Evolutionary conservation across 2,113 vertebrate species (phyloP), one percentile per base, ranked within the genome.

Genomic region (Pangasianodon hypophthalmus): DNA sequence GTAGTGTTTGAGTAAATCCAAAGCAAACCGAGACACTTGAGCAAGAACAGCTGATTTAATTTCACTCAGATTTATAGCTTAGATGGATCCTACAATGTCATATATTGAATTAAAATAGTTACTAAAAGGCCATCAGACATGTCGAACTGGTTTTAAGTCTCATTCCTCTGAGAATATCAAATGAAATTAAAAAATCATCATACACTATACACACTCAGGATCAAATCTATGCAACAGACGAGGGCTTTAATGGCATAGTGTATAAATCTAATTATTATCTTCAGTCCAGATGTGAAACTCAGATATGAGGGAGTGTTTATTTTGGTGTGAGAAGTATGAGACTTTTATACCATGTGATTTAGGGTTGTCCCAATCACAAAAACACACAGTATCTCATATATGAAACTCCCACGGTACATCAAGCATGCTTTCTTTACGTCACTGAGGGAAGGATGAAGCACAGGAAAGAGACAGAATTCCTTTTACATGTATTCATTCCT

Each of bases 1-100:
- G 91, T 83, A 86, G 86, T 84, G 64, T 90, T 89, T 80, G n/a
- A 89, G 56, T 87, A 54, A 73, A 16, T 19, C 50, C n/a, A 32
- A 67, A 84, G 24, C 48, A 29, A 29, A 75, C 13, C 0, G 67
- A 46, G 50, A 58, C 64, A 50, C 87, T 69, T 19, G 9, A 62
- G 32, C 19, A 41, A 18, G 1, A 81, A 32, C 13, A 14, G 19
- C 60, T 3, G 87, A 69, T 83, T 83, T 52, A 1, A 50, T 81
- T 54, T 37, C 19, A 32, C 24, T 19, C 16, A 32, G 32, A 32
- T 82, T 54, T 54, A 54, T 84, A 41, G 3, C 32, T 84, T 84
- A 21, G 82, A 44, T 60, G 82, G 19, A 84, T 84, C 37, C 50
- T 41, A 41, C 9, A 11, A 60, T 41, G 82, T 7, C 11, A 37